Evolutionary conservation across 37 sponge, comb jelly and placozoan genomes (phyloP).

Genomic region (Aphrocallistes beatrix): DNA sequence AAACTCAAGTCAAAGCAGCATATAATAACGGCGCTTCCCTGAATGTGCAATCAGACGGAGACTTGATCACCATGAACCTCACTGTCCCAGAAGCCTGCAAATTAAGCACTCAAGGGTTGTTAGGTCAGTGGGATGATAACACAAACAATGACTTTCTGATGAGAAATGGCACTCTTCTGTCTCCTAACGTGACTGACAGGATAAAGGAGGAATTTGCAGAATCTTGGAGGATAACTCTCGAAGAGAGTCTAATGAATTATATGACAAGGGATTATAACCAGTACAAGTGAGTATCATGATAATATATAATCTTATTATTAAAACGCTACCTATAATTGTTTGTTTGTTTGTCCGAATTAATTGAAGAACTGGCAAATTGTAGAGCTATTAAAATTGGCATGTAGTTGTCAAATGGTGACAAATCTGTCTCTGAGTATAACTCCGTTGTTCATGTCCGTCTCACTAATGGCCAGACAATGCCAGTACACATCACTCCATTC

Average conservation of each 20-base stretch:
- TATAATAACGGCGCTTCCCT: not conserved
- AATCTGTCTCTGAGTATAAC: too few relatives aligned
- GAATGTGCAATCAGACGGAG: not conserved
- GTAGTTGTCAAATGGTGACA: too few relatives aligned
- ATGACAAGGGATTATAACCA: not conserved
- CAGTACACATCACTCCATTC: too few relatives aligned
- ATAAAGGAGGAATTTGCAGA: conserved; percentile 42
- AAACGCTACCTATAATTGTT: not conserved
- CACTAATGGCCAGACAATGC: too few relatives aligned
- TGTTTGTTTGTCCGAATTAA: too few relatives aligned
- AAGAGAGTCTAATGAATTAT: not conserved
- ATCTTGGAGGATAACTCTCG: not conserved
- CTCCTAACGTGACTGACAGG: conserved; percentile 30
- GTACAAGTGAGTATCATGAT: not conserved
- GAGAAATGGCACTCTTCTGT: conserved; percentile 44
- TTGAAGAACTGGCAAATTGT: too few relatives aligned
- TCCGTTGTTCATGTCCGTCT: too few relatives aligned
- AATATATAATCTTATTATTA: not conserved
- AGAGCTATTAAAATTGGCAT: too few relatives aligned
- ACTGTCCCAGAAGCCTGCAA: not conserved
- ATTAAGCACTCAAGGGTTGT: conserved; percentile 27
- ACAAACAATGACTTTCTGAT: conserved; percentile 37
- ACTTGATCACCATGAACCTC: not conserved
- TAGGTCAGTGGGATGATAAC: conserved; percentile 57
- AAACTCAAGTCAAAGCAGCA: not conserved